These are phyloP conservation scores for Salvelinus fontinalis DNA, from an alignment of 2,113 vertebrate species.

Conservation along the genomic window DNA sequence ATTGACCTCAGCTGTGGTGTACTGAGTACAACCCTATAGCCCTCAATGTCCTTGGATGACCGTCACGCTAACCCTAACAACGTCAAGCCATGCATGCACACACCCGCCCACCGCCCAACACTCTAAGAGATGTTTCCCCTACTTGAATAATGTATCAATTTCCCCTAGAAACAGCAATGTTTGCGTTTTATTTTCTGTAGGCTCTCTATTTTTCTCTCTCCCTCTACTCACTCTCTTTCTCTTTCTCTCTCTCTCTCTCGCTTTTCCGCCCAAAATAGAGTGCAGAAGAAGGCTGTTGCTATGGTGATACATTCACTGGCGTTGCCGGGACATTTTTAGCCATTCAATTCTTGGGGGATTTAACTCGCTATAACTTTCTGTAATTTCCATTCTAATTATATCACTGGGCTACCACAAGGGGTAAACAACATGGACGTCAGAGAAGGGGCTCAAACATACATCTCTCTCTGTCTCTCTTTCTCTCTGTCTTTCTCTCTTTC, in stretches of 20 bases:
- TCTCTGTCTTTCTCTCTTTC: too few relatives aligned
- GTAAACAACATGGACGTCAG: slow-evolving; percentile 54
- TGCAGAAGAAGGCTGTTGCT: slow-evolving; percentile 71
- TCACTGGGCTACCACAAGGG: slow-evolving; percentile 69
- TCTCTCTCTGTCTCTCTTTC: too few relatives aligned
- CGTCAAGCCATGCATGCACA: not conserved
- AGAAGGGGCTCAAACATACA: not conserved
- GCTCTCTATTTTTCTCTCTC: slow-evolving; percentile 6
- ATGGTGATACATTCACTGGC: slow-evolving; percentile 82
- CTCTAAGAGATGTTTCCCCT: slow-evolving; percentile 57
- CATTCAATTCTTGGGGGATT: slow-evolving; percentile 73
- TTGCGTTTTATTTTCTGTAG: slow-evolving; percentile 63
- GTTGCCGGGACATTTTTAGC: slow-evolving; percentile 82
- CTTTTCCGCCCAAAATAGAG: slow-evolving; percentile 75
- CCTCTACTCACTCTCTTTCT: slow-evolving; percentile 20
- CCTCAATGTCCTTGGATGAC: slow-evolving; percentile 61
- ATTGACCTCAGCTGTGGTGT: slow-evolving; percentile 60
- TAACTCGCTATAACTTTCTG: slow-evolving; percentile 80
- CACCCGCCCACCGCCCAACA: slow-evolving; percentile 26
- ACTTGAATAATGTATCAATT: slow-evolving; percentile 76
- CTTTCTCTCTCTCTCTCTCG: slow-evolving; percentile 52
- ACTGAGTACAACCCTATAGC: slow-evolving; percentile 34
- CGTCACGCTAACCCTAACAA: slow-evolving; percentile 45
- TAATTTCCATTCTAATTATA: slow-evolving; percentile 83
- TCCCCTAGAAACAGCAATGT: slow-evolving; percentile 71